These are phyloP conservation scores for Pica pica DNA, from an alignment of 2,113 vertebrate genomes.

Conservation along the genomic window DNA sequence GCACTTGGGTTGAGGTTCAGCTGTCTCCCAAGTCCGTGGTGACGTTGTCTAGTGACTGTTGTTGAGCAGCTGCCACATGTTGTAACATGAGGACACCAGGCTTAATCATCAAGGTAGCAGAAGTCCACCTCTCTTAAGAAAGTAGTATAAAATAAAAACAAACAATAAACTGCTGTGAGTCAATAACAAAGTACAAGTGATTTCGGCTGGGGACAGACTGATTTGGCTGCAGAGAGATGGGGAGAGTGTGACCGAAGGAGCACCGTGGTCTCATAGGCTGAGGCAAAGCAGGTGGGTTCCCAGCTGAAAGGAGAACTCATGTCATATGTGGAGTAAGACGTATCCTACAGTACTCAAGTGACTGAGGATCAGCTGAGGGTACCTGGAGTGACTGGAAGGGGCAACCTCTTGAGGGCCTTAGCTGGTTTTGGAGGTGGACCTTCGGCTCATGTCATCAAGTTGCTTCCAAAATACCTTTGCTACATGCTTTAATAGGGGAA, in stretches of 20 bases:
- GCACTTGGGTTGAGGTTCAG: neutral
- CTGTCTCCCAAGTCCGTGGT: neutral
- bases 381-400: neutral
- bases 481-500: neutral
- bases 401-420: neutral
- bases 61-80: neutral
- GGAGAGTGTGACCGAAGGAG: neutral
- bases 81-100: neutral
- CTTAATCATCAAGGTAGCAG: neutral
- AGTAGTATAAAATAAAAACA: neutral
- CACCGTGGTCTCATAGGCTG: neutral
- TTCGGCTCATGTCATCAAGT: neutral
- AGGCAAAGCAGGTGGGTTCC: neutral
- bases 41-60: neutral
- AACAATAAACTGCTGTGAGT: neutral
- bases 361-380: neutral
- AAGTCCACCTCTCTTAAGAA: neutral
- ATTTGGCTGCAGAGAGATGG: neutral
- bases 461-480: neutral
- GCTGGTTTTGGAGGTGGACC: neutral
- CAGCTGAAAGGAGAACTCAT: neutral
- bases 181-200: neutral
- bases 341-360: neutral
- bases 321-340: neutral
- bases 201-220: neutral